Evolutionary conservation across 1,140 invertebrate species (phyloP).

Genomic region (Sesamia nonagrioides): DNA sequence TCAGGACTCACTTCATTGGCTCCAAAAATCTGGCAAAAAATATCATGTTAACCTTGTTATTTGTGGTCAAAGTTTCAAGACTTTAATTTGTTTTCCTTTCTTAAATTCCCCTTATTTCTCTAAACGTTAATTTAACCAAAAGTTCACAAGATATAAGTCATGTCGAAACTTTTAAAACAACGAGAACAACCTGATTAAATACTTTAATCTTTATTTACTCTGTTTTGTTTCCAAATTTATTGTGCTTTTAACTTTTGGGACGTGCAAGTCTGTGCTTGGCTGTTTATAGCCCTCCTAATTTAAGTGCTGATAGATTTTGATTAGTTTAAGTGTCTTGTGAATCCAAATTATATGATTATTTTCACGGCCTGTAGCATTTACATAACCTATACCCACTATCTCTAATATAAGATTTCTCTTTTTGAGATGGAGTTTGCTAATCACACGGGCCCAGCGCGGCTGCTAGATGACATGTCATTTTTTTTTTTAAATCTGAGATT

Average conservation of each 20-base stretch:
- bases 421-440: too few species aligned
- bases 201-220: constrained; percentile 85
- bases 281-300: constrained; percentile 1
- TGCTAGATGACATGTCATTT: too few species aligned
- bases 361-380: background rate
- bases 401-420: too few species aligned
- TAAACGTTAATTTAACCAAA: constrained; percentile 60
- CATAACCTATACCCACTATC: too few species aligned
- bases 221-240: constrained; percentile 82
- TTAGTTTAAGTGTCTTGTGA: background rate
- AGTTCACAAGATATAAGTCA: constrained; percentile 79
- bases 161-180: constrained; percentile 78
- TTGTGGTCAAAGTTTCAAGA: constrained; percentile 53
- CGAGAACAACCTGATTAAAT: constrained; percentile 78
- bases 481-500: too few species aligned
- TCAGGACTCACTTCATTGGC: background rate
- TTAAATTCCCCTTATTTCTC: constrained; percentile 56
- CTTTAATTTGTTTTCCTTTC: constrained; percentile 65
- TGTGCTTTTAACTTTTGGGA: constrained; percentile 69
- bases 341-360: background rate
- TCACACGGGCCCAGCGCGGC: too few species aligned
- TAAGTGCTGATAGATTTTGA: background rate
- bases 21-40: background rate
- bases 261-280: constrained; percentile 54
- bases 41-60: constrained; percentile 50